Base-by-base conservation (phyloP, 2,888 invertebrate species). In the Horisme vitalbata region DNA sequence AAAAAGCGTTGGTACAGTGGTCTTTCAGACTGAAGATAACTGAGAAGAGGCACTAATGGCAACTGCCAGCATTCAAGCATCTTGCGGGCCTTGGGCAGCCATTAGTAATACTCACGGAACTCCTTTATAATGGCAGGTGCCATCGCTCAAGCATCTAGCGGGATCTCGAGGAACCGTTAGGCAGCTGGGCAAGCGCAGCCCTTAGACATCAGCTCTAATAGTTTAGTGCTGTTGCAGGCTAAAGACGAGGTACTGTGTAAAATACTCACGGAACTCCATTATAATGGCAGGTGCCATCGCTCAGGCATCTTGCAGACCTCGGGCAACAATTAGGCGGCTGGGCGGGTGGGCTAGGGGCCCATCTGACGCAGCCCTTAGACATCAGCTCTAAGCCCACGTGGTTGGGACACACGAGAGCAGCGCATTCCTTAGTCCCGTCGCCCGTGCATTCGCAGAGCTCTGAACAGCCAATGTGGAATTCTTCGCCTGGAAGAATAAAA, bases 321-420 rank as follows among this genome's bases (percentile, higher is more conserved):
- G 96, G 95, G 67, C 96, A 97, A 75, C 96, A 97, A 61, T 93
- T 92, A 0, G 96, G 96, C 0, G 95, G 93, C 24, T 90, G 89
- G 0, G 95, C 93, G 0, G 93, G 91, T 0, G 96, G 96, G 12
- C 93, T 93, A 0, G 95, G 94, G 49, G 96, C 96, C 97, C 97
- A 97, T 56, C 94, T 93, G 5, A 97, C 88, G 68, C 97, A 97
- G 49, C 94, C 93, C 0, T 96, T 94, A 65, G 96, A 95, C 31
- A 96, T 80, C 4, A 96, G 93, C 68, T 97, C 96, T n/a, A 96
- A 83, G 0, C 96, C 96, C 51, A 95, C 96, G 61, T 94, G 94
- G 0, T 95, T 94, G 0, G 55, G 97, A 93, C 97, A 97, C 53
- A 95, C 93, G 14, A 97, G 90, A 28, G 94, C 93, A 0, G 94